Conservation (phyloP, 2,888 invertebrate genomes). For the Doris montereyensis region DNA sequence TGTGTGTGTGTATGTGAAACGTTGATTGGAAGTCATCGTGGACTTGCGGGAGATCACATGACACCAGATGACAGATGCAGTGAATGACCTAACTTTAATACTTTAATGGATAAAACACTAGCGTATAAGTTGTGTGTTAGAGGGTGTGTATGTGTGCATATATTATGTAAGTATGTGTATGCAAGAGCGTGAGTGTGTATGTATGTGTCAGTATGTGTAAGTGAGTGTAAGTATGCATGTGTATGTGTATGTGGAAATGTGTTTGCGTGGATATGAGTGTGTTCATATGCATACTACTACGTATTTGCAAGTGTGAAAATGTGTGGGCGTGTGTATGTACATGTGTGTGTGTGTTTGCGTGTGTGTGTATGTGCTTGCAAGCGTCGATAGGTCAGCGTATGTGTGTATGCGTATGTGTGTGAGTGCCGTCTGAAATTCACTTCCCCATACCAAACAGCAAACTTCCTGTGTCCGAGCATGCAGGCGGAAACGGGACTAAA, state of each 20-base stretch:
- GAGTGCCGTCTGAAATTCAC: too few relatives aligned
- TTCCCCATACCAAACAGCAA: background rate
- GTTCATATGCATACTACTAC: constrained; percentile 2
- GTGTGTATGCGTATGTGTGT: background rate
- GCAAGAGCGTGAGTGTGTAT: background rate
- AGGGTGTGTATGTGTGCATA: too few relatives aligned
- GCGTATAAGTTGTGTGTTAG: too few relatives aligned
- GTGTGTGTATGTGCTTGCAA: constrained; percentile 5
- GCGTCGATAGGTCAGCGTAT: constrained; percentile 5
- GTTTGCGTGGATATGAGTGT: constrained; percentile 1
- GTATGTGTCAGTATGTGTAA: background rate
- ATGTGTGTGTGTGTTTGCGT: constrained; percentile 7
- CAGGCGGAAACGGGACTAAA: background rate
- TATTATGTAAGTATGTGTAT: too few relatives aligned
- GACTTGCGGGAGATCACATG: too few relatives aligned
- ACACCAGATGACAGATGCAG: too few relatives aligned
- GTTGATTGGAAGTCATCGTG: too few relatives aligned
- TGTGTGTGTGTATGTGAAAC: too few relatives aligned
- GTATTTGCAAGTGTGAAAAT: constrained; percentile 15
- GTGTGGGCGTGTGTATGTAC: constrained; percentile 13
- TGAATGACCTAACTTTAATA: too few relatives aligned
- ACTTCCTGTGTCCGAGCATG: constrained; percentile 1
- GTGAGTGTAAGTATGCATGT: background rate
- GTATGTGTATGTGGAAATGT: constrained; percentile 21
- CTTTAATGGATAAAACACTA: too few relatives aligned